Evolutionary conservation across 2,113 vertebrate species (phyloP), one percentile per base, ranked within the genome.

Genomic region (Bufo gargarizans): DNA sequence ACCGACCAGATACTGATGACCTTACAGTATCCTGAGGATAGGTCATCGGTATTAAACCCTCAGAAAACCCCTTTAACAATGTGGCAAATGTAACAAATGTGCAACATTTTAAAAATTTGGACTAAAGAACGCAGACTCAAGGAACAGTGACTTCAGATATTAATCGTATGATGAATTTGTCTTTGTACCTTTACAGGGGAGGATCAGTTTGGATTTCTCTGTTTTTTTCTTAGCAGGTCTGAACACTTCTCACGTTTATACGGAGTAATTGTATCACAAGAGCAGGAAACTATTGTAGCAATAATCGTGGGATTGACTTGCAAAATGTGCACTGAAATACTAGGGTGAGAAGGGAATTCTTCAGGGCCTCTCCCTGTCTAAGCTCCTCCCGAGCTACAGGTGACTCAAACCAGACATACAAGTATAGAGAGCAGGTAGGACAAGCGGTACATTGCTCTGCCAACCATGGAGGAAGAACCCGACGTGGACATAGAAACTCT

Each of bases 401-500:
- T 90, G 87, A 89, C 89, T 90, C 78, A 88, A 84, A 77, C 53
- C 58, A 82, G 56, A 82, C 89, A 74, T 89, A 86, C 90, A 92
- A 92, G 93, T 89, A 90, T 16, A 53, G 50, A 47, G 22, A 11
- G 12, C 83, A 9, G 88, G 89, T 16, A 86, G 90, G 59, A 83
- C 90, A 33, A 85, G 91, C 33, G 78, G 86, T 14, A 45, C 43
- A n/a, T 49, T 81, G 53, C 72, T 67, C 47, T 56, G 43, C 58
- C 53, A 69, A 71, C 33, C 90, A 95, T 95, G 94, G 94, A 95
- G n/a, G 91, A 90, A 71, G 87, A 89, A 16, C 89, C 89, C 14
- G 91, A 94, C 4, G 92, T 92, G 77, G 96, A 96, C 89, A 86
- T 77, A 49, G 94, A 96, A 85, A 91, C 93, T 11, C 93, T 98